A percentile compares a stretch with the other conserved stretches of the same genome.
phyloP scores from a whole-genome alignment of 1,140 invertebrate genomes.

The Metopolophium dirhodum region DNA sequence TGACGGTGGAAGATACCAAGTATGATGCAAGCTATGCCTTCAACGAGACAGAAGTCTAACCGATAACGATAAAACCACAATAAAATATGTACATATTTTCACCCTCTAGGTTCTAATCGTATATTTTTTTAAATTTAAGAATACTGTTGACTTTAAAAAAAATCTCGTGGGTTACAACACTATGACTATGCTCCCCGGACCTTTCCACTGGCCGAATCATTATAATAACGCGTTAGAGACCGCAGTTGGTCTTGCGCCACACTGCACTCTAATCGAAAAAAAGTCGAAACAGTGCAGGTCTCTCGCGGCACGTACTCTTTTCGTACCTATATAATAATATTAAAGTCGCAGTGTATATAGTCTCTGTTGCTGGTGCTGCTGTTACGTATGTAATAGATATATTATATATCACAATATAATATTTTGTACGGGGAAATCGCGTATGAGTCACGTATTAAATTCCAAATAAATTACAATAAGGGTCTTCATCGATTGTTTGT shows the following conservation, averaged over 20 bases:
- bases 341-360: too few species aligned
- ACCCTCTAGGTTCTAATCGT: not conserved
- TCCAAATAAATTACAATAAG: constrained; percentile 37
- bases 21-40: not conserved
- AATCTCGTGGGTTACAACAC: not conserved
- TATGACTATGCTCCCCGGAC: too few species aligned
- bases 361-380: not conserved
- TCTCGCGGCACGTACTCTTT: not conserved
- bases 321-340: not conserved
- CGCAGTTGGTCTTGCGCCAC: not conserved
- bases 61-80: not conserved
- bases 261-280: not conserved
- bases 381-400: constrained; percentile 35
- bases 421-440: not conserved
- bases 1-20: not conserved
- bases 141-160: not conserved
- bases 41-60: not conserved
- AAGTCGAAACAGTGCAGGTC: not conserved
- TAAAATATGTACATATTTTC: too few species aligned
- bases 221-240: not conserved
- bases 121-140: not conserved
- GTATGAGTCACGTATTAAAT: constrained; percentile 49
- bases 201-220: not conserved
- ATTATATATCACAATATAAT: constrained; percentile 20
- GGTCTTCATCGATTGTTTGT: constrained; percentile 35